These are phyloP conservation scores for Tapera naevia DNA, from an alignment of 2,797 vertebrate species.

Conservation along the genomic window DNA sequence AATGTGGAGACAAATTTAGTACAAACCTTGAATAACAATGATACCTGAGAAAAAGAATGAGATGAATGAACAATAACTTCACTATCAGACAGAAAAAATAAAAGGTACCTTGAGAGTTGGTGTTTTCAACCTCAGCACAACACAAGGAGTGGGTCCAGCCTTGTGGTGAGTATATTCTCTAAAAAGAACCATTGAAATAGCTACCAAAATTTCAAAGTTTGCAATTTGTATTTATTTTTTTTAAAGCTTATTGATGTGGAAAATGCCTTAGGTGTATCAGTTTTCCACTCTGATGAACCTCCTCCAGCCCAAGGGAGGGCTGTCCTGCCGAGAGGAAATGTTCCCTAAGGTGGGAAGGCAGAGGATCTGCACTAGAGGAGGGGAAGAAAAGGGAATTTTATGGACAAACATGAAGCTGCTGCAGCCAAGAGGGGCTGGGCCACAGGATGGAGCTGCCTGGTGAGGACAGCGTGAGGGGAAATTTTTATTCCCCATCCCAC, in stretches of 20 bases:
- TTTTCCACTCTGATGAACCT: background rate
- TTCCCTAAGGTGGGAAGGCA: accelerated
- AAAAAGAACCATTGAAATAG: background rate
- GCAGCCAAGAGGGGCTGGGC: background rate
- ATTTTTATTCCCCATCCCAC: background rate
- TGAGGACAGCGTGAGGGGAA: background rate
- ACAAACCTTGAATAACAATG: background rate
- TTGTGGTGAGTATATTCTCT: background rate
- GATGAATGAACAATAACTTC: background rate
- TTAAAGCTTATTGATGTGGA: background rate
- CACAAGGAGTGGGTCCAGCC: background rate
- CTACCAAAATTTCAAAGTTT: background rate
- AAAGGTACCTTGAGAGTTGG: background rate
- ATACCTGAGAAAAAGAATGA: background rate
- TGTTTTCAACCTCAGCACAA: background rate
- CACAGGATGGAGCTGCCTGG: background rate
- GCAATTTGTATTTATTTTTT: too few species aligned
- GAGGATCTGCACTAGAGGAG: background rate
- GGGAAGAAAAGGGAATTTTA: background rate
- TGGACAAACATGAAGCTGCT: background rate
- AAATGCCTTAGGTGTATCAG: too few species aligned
- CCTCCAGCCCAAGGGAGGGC: background rate
- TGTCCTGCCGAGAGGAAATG: too few species aligned
- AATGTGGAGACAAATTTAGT: background rate
- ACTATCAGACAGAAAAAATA: background rate